Evolutionary conservation across 2,797 vertebrate genomes (phyloP).

Genomic region (Pipistrellus nathusii): DNA sequence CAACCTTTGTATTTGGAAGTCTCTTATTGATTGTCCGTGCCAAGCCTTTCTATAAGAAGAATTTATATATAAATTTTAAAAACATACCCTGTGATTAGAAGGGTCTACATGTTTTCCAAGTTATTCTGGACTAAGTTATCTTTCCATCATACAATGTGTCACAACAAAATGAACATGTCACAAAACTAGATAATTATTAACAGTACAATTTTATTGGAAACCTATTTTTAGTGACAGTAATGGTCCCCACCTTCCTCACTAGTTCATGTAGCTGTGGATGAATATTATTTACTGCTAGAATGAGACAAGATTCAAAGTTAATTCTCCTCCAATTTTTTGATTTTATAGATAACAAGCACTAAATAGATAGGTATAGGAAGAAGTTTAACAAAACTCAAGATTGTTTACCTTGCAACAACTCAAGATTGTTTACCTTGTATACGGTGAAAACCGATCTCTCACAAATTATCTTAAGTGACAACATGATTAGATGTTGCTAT

Average conservation of each 20-base stretch:
- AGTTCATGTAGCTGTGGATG: background rate
- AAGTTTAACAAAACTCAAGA: background rate
- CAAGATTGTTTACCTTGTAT: background rate
- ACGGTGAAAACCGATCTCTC: background rate
- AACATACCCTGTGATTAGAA: background rate
- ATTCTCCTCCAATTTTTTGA: background rate
- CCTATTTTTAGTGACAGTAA: background rate
- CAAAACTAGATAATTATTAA: background rate
- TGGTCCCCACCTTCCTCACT: background rate
- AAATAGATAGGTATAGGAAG: background rate
- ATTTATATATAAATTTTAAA: background rate
- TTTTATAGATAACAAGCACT: background rate
- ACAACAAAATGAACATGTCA: background rate
- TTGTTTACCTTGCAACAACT: background rate
- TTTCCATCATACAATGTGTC: background rate
- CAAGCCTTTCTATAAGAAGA: background rate
- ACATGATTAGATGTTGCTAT: background rate
- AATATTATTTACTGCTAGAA: background rate
- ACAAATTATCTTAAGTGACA: conserved; percentile 10
- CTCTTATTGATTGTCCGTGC: background rate
- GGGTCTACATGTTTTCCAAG: background rate
- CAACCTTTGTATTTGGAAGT: background rate
- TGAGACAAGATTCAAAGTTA: background rate
- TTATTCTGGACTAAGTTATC: background rate
- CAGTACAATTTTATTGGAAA: background rate